phyloP scores from a whole-genome alignment of 2,797 vertebrate genomes.

The Acanthis flammea region DNA sequence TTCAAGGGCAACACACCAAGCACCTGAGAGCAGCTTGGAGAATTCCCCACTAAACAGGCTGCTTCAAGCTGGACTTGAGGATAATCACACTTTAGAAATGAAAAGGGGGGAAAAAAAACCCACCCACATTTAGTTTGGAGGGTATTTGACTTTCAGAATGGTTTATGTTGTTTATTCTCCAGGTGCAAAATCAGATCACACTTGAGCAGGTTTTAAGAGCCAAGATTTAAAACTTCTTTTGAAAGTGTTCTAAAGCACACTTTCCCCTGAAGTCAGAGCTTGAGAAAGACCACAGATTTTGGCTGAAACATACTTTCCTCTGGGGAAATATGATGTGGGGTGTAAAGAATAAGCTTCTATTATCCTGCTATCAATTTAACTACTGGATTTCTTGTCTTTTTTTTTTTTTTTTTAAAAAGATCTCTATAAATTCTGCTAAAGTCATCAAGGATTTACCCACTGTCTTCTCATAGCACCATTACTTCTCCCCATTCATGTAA shows the following conservation, averaged over 20 bases:
- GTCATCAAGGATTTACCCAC: neutral
- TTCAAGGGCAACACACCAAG: neutral
- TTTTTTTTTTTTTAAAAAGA: neutral
- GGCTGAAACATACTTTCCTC: neutral
- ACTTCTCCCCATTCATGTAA: neutral
- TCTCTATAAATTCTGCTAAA: neutral
- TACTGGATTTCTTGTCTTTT: neutral
- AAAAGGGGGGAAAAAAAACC: neutral
- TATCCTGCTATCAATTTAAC: neutral
- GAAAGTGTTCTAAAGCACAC: neutral
- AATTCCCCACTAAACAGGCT: neutral
- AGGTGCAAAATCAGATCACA: slow-evolving; percentile 31
- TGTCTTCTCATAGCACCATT: neutral
- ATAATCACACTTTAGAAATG: neutral
- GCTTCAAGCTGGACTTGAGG: neutral
- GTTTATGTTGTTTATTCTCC: slow-evolving; percentile 21
- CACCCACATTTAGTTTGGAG: neutral
- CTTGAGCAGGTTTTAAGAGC: neutral
- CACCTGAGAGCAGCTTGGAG: neutral
- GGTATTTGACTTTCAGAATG: neutral
- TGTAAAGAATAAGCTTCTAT: neutral
- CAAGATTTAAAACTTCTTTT: neutral
- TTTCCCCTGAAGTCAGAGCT: neutral
- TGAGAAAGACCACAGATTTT: neutral
- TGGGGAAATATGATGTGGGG: neutral